Conservation (phyloP, 2,113 vertebrate species). For the Zingel zingel region DNA sequence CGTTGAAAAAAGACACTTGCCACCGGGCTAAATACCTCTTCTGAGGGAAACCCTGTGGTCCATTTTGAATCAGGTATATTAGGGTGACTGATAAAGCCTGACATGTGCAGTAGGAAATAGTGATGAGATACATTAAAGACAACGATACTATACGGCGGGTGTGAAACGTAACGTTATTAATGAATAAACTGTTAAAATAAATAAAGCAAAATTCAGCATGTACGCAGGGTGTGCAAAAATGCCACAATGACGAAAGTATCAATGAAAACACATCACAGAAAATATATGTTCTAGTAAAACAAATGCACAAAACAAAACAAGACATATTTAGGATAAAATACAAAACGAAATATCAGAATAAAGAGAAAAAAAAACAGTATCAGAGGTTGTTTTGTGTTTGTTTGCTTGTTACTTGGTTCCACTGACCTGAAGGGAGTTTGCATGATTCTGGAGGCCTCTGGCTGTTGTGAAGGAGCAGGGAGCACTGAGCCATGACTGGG, state of each 20-base stretch:
- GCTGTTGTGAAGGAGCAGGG: conserved; percentile 83
- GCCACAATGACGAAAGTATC: not conserved
- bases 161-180: not conserved
- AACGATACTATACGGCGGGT: not conserved
- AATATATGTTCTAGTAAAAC: not conserved
- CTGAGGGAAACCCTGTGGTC: not conserved
- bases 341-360: not conserved
- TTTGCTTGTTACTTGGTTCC: not conserved
- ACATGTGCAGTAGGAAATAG: not conserved
- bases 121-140: not conserved
- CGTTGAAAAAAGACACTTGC: no score
- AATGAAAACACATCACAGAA: not conserved
- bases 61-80: not conserved
- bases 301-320: not conserved
- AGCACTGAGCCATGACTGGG: conserved; percentile 83
- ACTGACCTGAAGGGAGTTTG: conserved; percentile 87
- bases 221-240: not conserved
- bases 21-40: no score
- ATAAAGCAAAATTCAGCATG: not conserved
- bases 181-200: not conserved
- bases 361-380: not conserved
- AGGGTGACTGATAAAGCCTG: not conserved
- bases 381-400: not conserved
- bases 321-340: not conserved
- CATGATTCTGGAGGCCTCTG: conserved; percentile 85